Percentiles rank a stretch among this genome's conserved stretches.
These are phyloP conservation scores for Apteryx mantelli DNA, from an alignment of 2,113 vertebrate species.

Conservation along the genomic window DNA sequence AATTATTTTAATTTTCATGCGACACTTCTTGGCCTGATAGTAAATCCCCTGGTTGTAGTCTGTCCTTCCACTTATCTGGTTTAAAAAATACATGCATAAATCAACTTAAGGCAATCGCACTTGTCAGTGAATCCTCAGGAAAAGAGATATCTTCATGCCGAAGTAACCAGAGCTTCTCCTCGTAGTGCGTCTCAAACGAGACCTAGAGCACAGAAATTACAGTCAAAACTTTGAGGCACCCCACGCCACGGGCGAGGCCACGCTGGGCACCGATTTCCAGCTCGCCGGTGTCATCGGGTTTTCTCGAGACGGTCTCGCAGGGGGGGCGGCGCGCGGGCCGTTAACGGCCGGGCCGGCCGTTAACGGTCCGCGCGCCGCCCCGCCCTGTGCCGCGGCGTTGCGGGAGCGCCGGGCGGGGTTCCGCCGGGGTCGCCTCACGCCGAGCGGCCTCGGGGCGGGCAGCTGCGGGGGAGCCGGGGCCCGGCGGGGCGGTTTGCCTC, in stretches of 20 bases:
- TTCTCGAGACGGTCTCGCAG: not conserved
- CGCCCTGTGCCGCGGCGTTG: too few species aligned
- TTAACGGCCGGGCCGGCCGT: not conserved
- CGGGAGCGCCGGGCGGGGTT: too few species aligned
- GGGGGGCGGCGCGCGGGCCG: not conserved
- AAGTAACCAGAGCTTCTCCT: not conserved
- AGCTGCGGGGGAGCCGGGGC: too few species aligned
- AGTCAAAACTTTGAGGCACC: not conserved
- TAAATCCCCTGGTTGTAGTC: constrained; percentile 13
- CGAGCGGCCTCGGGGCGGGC: too few species aligned
- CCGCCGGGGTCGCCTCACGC: too few species aligned
- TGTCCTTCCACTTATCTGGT: constrained; percentile 9
- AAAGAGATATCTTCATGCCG: not conserved
- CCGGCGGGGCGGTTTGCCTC: too few species aligned
- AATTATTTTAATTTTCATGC: constrained; percentile 62
- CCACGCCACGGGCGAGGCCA: not conserved
- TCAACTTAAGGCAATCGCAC: constrained; percentile 18
- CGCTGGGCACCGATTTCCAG: not conserved
- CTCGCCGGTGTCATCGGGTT: not conserved
- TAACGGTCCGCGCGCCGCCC: too few species aligned
- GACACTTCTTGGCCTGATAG: constrained; percentile 27
- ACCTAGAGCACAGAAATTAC: not conserved
- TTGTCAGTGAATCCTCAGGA: constrained; percentile 29
- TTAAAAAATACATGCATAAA: not conserved
- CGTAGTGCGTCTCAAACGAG: not conserved